A percentile compares a stretch with the other conserved stretches of the same genome.
Conservation (phyloP, 2,113 vertebrate genomes). For the Meles meles region DNA sequence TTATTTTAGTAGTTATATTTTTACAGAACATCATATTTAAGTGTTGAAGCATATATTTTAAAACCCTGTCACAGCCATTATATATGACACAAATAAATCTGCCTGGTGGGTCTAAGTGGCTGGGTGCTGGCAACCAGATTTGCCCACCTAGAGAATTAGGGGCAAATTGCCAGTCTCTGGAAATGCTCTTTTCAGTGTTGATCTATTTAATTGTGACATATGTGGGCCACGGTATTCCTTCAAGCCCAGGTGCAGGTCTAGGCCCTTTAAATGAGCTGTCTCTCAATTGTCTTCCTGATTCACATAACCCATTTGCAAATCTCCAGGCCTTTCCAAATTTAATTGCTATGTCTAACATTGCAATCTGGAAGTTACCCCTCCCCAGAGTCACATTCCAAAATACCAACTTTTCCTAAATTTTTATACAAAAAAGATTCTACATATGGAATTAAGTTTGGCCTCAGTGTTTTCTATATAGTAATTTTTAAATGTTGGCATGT, state of each 20-base stretch:
- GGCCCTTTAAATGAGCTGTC: not conserved
- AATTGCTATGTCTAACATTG: not conserved
- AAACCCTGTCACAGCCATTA: not conserved
- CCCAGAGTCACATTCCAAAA: not conserved
- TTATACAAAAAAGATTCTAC: not conserved
- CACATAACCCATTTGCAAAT: not conserved
- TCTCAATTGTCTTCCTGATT: not conserved
- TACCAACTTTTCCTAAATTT: not conserved
- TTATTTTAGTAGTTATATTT: not conserved
- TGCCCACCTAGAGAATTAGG: not conserved
- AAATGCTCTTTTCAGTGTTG: not conserved
- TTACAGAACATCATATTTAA: not conserved
- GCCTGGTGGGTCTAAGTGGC: not conserved
- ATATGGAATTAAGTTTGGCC: not conserved
- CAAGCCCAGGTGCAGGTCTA: not conserved
- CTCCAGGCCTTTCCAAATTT: not conserved
- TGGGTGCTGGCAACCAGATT: not conserved
- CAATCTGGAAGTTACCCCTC: not conserved
- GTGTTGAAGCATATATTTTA: not conserved
- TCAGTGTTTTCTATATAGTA: not conserved
- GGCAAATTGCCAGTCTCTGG: not conserved
- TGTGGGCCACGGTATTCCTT: not conserved
- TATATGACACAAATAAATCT: not conserved
- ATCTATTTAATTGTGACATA: not conserved
- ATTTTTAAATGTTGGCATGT: not conserved